Evolutionary conservation across 2,113 vertebrate species (phyloP), one percentile per base, ranked within the genome.

Genomic region (Aythya baeri): DNA sequence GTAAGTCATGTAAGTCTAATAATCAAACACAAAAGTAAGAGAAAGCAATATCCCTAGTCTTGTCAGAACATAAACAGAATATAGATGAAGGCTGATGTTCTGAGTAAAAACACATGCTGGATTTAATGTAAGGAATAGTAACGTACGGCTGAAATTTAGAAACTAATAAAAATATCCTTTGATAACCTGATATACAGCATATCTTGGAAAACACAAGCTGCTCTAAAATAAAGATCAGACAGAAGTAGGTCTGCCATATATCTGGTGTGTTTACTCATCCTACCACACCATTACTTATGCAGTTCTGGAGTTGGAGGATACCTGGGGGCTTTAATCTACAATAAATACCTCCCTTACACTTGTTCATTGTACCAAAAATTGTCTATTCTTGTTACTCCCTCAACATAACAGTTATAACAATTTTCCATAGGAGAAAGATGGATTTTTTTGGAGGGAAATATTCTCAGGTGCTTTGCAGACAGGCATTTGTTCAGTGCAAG

Each of bases 31-130:
- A 92, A 76, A 82, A 67, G 41, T 17, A 81, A 66, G 50, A 52
- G 83, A 74, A 89, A 91, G 86, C 59, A 89, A 94, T 94, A 93
- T 74, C 41, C 27, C 50, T 14, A 71, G n/a, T 55, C 86, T 93
- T 89, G 65, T 87, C 83, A 86, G 86, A 87, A 68, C 65, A 55
- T 23, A 89, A 95, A 83, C 66, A 44, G 91, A 87, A 77, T 87
- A 58, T 11, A 91, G 75, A 92, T 73, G 54, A 66, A 91, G 59
- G 46, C 2, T 41, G 67, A 63, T 59, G 50, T 26, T 85, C 78
- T 76, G 72, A 81, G 57, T 70, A 72, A 83, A 75, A 93, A 75
- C 43, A 5, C 8, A 12, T 76, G 25, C 54, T 70, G 66, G 57
- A 36, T 65, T 55, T 89, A 83, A 61, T 67, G 65, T 73, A 66